These are phyloP conservation scores for Callocephalon fimbriatum DNA, from an alignment of 2,113 vertebrate genomes.

Conservation along the genomic window DNA sequence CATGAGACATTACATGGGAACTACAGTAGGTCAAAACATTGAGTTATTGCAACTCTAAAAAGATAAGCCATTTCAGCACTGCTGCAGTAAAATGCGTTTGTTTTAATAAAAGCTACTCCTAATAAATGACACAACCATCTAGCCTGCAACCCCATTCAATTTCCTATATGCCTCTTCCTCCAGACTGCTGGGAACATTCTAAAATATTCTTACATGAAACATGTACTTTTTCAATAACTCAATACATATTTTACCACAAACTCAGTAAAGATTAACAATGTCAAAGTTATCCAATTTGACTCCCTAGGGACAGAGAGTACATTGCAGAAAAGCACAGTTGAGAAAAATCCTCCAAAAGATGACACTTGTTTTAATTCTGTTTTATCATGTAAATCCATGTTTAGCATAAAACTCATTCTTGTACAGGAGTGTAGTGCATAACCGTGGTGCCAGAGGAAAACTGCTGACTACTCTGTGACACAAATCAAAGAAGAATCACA, in stretches of 20 bases:
- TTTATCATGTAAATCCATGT: neutral
- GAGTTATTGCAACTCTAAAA: slow-evolving; percentile 51
- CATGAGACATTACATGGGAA: slow-evolving; percentile 72
- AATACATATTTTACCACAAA: neutral
- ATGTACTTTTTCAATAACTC: neutral
- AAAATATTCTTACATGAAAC: neutral
- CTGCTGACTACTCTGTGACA: neutral
- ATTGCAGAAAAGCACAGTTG: neutral
- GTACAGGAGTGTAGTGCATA: neutral
- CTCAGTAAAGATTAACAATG: neutral
- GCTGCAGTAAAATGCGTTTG: neutral
- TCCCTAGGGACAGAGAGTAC: neutral
- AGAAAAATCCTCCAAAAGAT: neutral
- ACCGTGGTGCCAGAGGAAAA: neutral
- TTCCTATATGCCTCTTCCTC: neutral
- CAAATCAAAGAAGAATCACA: slow-evolving; percentile 7
- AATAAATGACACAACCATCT: neutral
- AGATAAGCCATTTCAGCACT: slow-evolving; percentile 24
- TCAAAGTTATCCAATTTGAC: neutral
- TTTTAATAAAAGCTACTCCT: slow-evolving; percentile 23
- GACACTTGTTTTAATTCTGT: neutral
- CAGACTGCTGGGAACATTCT: neutral
- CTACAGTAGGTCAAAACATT: slow-evolving; percentile 58
- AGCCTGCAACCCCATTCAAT: neutral
- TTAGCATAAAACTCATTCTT: neutral